Evolutionary conservation across 2,888 invertebrate genomes (phyloP).

Genomic region (Odontothrips loti): DNA sequence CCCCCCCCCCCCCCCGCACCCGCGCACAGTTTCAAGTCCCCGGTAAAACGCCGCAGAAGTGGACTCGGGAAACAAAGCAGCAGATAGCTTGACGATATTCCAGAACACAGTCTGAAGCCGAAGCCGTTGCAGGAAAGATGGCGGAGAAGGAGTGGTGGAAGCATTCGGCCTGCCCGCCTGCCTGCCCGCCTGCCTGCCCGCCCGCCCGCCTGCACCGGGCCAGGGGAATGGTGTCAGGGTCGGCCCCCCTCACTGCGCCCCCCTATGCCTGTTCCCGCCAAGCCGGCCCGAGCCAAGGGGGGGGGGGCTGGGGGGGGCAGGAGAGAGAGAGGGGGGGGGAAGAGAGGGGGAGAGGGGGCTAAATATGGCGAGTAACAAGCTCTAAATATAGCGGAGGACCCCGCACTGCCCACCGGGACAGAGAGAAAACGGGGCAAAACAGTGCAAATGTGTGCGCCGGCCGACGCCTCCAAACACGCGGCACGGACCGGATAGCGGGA

Average conservation of each 20-base stretch:
- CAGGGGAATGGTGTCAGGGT: constrained; percentile 16
- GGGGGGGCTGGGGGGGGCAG: neutral
- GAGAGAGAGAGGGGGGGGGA: neutral
- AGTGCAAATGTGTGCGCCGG: no score
- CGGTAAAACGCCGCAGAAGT: no score
- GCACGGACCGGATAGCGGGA: no score
- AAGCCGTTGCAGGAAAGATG: no score
- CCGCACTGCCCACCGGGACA: no score
- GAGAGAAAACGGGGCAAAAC: no score
- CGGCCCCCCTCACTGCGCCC: constrained; percentile 1
- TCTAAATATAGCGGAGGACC: neutral
- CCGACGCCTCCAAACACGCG: no score
- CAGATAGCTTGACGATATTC: no score
- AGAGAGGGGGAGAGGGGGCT: neutral
- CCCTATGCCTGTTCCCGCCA: neutral
- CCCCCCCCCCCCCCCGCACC: neutral
- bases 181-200: neutral
- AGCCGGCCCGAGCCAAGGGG: neutral
- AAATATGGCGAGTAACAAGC: constrained; percentile 15
- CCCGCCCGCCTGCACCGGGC: neutral
- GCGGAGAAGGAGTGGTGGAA: no score
- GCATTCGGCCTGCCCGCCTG: neutral
- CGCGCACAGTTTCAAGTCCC: neutral
- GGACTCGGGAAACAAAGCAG: no score
- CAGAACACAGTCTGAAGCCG: no score